These are phyloP conservation scores for Tachuris rubrigastra DNA, from an alignment of 2,113 vertebrate species.

Conservation along the genomic window DNA sequence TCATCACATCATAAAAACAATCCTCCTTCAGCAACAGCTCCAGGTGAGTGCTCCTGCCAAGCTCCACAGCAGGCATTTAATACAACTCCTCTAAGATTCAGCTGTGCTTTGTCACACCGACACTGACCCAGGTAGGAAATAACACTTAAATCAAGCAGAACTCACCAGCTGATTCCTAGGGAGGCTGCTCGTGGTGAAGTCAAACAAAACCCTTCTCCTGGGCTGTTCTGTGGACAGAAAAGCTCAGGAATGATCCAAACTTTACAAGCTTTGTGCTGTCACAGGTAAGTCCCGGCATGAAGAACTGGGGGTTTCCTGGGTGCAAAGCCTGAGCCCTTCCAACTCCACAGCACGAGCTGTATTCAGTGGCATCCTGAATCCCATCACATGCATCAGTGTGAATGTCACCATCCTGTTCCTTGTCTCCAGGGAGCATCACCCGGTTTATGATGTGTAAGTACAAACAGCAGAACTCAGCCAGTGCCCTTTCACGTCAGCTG, in stretches of 20 bases:
- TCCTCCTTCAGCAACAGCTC: not conserved
- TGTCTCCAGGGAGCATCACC: slow-evolving; percentile 79
- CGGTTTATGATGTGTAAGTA: slow-evolving; percentile 86
- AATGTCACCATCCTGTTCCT: slow-evolving; percentile 78
- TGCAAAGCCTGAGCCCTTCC: not conserved
- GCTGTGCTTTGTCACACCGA: not conserved
- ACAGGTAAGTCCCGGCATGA: not conserved
- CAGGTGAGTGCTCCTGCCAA: not conserved
- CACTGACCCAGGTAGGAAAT: not conserved
- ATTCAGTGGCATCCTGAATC: slow-evolving; percentile 79
- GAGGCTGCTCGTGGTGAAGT: not conserved
- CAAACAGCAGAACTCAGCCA: not conserved
- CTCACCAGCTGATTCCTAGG: not conserved
- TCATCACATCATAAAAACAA: rapidly evolving
- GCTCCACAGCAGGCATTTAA: rapidly evolving
- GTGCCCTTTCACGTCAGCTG: not conserved
- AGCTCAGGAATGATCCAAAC: not conserved
- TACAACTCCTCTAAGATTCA: too few species aligned
- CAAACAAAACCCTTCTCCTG: not conserved
- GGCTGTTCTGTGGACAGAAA: not conserved
- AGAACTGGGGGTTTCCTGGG: not conserved
- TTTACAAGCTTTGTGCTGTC: not conserved
- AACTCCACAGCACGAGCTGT: not conserved
- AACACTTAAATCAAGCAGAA: not conserved
- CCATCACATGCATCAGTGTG: slow-evolving; percentile 77